phyloP scores from a whole-genome alignment of 2,113 vertebrate species.

The Thryonomys swinderianus region DNA sequence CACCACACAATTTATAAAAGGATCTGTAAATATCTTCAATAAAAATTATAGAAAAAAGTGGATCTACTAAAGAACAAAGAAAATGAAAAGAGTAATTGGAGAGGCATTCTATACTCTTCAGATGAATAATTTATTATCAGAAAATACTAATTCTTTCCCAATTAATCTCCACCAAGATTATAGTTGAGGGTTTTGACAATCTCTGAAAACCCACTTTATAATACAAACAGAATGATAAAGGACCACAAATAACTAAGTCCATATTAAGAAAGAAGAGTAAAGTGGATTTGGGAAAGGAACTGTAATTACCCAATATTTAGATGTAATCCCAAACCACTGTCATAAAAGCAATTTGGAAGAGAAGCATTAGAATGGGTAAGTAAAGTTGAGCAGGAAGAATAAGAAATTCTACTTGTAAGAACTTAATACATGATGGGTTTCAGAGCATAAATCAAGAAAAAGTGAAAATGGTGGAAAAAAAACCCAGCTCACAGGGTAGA shows the following conservation, averaged over 20 bases:
- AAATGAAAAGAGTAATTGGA: not conserved
- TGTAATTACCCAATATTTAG: not conserved
- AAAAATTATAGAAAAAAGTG: not conserved
- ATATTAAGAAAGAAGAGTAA: not conserved
- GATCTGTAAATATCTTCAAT: not conserved
- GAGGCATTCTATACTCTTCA: not conserved
- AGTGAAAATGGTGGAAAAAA: not conserved
- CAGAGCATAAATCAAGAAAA: not conserved
- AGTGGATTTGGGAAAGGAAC: not conserved
- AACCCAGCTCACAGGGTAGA: not conserved
- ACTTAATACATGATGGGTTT: not conserved
- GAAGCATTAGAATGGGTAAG: not conserved
- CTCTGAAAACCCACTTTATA: not conserved
- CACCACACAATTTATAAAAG: not conserved
- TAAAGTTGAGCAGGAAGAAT: not conserved
- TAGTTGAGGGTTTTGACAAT: not conserved
- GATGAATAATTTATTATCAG: not conserved
- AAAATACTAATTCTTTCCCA: not conserved
- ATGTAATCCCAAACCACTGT: not conserved
- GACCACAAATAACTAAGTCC: not conserved
- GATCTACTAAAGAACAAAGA: not conserved
- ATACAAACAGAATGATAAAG: not conserved
- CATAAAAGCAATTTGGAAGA: not conserved
- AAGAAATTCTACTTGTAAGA: not conserved
- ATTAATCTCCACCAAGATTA: not conserved